Percentiles rank a stretch among this genome's conserved stretches.
These are phyloP conservation scores for Prionailurus viverrinus DNA, from an alignment of 2,113 vertebrate genomes.

Conservation along the genomic window DNA sequence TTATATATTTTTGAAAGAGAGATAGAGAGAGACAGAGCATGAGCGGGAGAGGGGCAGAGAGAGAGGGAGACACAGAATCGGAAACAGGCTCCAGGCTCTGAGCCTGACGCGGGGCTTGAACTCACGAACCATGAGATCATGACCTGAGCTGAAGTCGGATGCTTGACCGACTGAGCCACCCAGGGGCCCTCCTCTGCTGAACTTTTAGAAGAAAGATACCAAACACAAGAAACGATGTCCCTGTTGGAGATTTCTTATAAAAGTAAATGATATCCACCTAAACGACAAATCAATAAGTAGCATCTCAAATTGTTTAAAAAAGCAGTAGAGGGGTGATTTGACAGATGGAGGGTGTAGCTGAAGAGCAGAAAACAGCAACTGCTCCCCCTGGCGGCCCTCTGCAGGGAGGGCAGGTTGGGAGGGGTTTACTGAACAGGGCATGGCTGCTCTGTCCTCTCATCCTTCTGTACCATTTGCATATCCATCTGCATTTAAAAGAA, in stretches of 20 bases:
- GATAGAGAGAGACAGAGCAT: no score
- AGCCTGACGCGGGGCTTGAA: no score
- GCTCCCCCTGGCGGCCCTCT: fast-evolving
- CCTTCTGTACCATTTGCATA: background rate
- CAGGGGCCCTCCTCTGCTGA: background rate
- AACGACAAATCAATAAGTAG: background rate
- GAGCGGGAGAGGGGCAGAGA: no score
- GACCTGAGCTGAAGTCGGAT: no score
- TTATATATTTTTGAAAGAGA: no score
- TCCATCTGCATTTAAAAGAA: background rate
- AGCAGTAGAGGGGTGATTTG: background rate
- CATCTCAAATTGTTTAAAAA: background rate
- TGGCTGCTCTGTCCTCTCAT: fast-evolving
- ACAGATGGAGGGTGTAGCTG: background rate
- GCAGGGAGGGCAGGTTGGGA: background rate
- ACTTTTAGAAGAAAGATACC: background rate
- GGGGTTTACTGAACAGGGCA: no score
- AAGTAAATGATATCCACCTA: background rate
- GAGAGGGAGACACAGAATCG: no score
- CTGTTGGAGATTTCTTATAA: background rate
- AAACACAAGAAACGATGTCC: background rate
- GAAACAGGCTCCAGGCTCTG: no score
- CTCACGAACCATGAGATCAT: no score
- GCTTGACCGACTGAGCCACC: no score
- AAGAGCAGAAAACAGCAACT: background rate